Evolutionary conservation across 2,888 invertebrate genomes (phyloP).

Genomic region (Teleogryllus oceanicus): DNA sequence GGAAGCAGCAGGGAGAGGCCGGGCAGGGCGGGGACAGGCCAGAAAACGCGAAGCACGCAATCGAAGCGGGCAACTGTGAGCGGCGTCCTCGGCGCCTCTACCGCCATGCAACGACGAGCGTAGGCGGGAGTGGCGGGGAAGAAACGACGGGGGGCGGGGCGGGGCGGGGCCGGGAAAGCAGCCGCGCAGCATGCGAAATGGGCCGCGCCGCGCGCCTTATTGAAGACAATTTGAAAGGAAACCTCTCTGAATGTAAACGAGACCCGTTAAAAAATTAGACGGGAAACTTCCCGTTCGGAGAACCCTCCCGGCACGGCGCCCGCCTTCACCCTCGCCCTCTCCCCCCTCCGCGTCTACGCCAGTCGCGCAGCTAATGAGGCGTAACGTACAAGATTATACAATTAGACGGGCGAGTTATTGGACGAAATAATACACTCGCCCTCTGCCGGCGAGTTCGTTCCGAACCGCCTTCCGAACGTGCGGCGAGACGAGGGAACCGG

Average conservation of each 20-base stretch:
- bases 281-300: conserved; percentile 1
- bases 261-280: conserved; percentile 7
- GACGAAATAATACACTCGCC: neutral
- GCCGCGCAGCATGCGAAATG: neutral
- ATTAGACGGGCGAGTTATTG: conserved; percentile 12
- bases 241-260: conserved; percentile 9
- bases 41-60: too few relatives aligned
- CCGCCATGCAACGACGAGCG: too few relatives aligned
- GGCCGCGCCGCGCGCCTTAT: neutral
- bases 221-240: conserved; percentile 18
- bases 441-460: neutral
- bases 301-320: neutral
- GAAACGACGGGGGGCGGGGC: neutral
- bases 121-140: too few relatives aligned
- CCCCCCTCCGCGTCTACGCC: neutral
- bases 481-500: neutral
- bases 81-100: too few relatives aligned
- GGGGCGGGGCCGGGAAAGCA: neutral
- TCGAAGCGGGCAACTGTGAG: too few relatives aligned
- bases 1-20: too few relatives aligned
- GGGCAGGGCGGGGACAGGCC: too few relatives aligned
- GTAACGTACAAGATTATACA: conserved; percentile 18
- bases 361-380: conserved; percentile 18
- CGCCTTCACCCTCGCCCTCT: neutral
- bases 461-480: neutral